Conservation (phyloP, 2,888 invertebrate species). For the Synergus laeviventris region DNA sequence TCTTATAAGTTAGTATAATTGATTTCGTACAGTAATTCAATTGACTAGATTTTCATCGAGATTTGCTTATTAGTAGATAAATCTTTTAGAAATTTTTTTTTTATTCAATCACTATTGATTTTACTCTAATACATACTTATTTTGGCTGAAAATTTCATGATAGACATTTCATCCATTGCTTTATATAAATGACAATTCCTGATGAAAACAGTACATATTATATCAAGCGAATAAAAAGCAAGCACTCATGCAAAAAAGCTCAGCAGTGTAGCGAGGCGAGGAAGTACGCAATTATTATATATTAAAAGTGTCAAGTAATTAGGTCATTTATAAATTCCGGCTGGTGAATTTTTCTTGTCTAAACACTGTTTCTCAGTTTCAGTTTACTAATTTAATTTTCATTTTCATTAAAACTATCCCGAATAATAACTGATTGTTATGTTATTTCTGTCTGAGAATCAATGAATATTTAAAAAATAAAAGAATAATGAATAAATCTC, state of each 20-base stretch:
- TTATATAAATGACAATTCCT: not conserved
- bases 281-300: constrained; percentile 8
- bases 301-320: not conserved
- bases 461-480: not conserved
- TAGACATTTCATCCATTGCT: not conserved
- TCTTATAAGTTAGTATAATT: not conserved
- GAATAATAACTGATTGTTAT: too few species aligned
- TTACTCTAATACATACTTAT: not conserved
- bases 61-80: too few species aligned
- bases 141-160: not conserved
- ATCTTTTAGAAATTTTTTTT: too few species aligned
- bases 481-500: not conserved
- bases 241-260: constrained; percentile 9
- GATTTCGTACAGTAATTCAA: too few species aligned
- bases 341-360: too few species aligned
- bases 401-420: too few species aligned
- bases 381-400: too few species aligned
- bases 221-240: not conserved
- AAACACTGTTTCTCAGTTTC: too few species aligned
- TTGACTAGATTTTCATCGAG: too few species aligned
- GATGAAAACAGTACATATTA: not conserved
- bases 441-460: too few species aligned
- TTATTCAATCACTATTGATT: too few species aligned
- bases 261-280: not conserved
- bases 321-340: too few species aligned